A percentile compares a stretch with the other conserved stretches of the same genome.
Evolutionary conservation across 2,113 vertebrate species (phyloP).

Genomic region (Zosterops borbonicus): DNA sequence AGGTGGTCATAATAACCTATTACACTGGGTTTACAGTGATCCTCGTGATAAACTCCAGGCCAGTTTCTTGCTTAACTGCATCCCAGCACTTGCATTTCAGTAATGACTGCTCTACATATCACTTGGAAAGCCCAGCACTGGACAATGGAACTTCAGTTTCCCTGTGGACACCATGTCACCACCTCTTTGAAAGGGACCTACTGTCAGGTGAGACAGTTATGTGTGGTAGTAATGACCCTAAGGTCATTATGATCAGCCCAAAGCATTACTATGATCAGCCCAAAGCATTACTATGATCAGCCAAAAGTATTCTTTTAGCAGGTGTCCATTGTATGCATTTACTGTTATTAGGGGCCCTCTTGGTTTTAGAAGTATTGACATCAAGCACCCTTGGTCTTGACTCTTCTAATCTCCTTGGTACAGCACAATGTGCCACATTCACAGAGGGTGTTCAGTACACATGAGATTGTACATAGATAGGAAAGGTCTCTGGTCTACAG

Average conservation of each 20-base stretch:
- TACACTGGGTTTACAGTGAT: background rate
- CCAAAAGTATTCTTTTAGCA: background rate
- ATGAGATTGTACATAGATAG: background rate
- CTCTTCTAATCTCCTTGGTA: background rate
- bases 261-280: background rate
- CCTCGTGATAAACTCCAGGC: background rate
- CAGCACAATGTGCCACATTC: background rate
- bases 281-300: background rate
- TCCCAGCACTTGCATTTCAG: background rate
- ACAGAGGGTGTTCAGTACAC: background rate
- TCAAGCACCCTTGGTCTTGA: background rate
- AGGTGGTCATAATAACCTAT: background rate
- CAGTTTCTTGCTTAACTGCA: background rate
- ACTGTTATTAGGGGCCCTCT: background rate
- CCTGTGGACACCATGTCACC: fast-evolving
- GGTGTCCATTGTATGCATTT: background rate
- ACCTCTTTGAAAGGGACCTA: background rate
- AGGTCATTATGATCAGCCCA: background rate
- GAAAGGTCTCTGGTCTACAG: background rate
- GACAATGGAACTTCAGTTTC: background rate
- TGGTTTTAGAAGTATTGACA: background rate
- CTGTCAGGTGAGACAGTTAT: background rate
- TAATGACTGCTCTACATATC: background rate
- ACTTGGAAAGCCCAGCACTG: background rate
- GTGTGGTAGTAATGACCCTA: background rate